phyloP scores from a whole-genome alignment of 2,113 vertebrate genomes.

The Butastur rufipennis region DNA sequence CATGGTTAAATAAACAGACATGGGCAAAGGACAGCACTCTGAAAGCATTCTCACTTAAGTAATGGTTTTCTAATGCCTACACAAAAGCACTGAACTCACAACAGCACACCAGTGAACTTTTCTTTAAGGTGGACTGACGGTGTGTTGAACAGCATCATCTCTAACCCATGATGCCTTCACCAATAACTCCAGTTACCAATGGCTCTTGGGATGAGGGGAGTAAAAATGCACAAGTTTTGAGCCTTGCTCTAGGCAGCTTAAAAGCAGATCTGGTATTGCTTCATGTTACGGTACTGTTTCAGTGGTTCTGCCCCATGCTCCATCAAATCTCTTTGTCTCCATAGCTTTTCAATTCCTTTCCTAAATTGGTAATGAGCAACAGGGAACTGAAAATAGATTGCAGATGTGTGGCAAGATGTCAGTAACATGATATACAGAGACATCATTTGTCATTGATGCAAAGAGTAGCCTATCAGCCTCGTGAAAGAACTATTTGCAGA shows the following conservation, averaged over 20 bases:
- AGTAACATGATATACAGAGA: conserved; percentile 41
- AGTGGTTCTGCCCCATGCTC: not conserved
- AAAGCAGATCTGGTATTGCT: not conserved
- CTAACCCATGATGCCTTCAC: not conserved
- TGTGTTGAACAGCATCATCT: not conserved
- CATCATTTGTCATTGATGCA: conserved; percentile 55
- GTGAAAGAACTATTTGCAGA: not conserved
- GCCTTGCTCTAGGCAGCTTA: not conserved
- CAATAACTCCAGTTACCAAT: not conserved
- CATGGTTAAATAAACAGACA: not conserved
- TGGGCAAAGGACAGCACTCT: not conserved
- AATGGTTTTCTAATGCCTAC: not conserved
- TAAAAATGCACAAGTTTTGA: not conserved
- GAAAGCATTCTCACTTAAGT: not conserved
- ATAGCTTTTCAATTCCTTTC: conserved; percentile 28
- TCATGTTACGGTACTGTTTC: not conserved
- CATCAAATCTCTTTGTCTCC: not conserved
- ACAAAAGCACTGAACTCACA: not conserved
- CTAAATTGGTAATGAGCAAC: conserved; percentile 33
- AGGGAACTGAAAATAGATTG: conserved; percentile 60
- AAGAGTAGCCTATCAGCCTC: not conserved
- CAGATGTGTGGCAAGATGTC: conserved; percentile 44
- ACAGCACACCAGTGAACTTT: not conserved
- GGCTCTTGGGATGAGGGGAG: not conserved
- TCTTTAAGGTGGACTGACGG: not conserved